Percentiles rank a stretch among this genome's conserved stretches.
Evolutionary conservation across 2,113 vertebrate species (phyloP).

Genomic region (Macrotis lagotis): DNA sequence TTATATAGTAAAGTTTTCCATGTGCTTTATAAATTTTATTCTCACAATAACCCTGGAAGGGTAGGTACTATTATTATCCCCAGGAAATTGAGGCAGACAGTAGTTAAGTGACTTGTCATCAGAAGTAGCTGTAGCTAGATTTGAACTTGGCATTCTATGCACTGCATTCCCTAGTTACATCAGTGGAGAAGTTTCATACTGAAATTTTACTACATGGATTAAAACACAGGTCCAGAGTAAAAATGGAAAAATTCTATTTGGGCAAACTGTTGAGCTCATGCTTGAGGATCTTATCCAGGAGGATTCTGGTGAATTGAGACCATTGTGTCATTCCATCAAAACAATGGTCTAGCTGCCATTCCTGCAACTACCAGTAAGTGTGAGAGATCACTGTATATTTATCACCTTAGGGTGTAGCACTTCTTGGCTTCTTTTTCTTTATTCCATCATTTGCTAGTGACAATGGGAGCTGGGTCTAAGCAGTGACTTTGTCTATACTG

Average conservation of each 20-base stretch:
- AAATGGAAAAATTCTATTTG: neutral
- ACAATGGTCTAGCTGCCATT: neutral
- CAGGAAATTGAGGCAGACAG: neutral
- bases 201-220: neutral
- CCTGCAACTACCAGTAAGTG: neutral
- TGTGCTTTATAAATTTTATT: neutral
- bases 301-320: neutral
- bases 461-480: neutral
- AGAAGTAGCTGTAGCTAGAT: too few relatives aligned
- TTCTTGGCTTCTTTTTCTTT: neutral
- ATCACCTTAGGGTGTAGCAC: neutral
- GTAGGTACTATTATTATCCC: neutral
- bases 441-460: neutral
- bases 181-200: neutral
- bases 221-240: neutral
- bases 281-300: neutral
- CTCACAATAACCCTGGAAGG: neutral
- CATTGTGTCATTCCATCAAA: neutral
- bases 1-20: neutral
- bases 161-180: neutral
- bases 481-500: neutral
- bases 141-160: too few relatives aligned
- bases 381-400: neutral
- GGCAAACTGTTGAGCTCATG: neutral
- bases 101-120: neutral